Base-by-base conservation (phyloP, 2,113 vertebrate species). In the Pseudonaja textilis region DNA sequence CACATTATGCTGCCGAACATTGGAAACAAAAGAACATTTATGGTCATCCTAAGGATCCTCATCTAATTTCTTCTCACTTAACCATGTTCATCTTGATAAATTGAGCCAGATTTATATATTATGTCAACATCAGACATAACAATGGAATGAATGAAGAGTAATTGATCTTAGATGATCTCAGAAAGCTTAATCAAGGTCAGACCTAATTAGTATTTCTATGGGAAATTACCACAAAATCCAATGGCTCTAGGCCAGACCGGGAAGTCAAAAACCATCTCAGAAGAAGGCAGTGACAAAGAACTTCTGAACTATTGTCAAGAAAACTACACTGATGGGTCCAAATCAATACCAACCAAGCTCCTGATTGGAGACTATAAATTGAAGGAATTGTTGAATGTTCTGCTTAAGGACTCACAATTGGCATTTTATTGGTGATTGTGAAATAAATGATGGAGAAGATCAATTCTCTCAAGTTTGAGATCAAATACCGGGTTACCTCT, bases 1-100 rank as follows among this genome's bases (percentile, higher is more conserved):
- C 7, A n/a, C 50, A 56, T 81, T 94, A 96, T 45, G 1, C 25
- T 74, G 93, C 93, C 23, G 61, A 93, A 94, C 59, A 4, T n/a
- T 89, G 29, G 88, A 92, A 92, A 88, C 18, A 25, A 0, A 25
- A 85, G 91, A 93, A 92, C 89, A 47, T 16, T 47, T 85, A 88
- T 89, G 92, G 93, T 39, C 81, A 61, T 86, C 92, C 94, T 89
- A 93, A 95, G 90, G 96, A 95, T 91, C 90, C 34, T 93, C 90
- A 90, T 85, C 54, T 54, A 69, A 12, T n/a, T 69, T 69, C 29
- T n/a, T 16, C 64, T 69, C 34, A 39, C 18, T 81, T 18, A 42
- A 9, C 74, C 34, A 22, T 42, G 34, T 3, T 81, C 74, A 39
- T 81, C 22, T 42, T 22, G 47, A 54, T n/a, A 52, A 14, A 26